phyloP scores from a whole-genome alignment of 1,140 invertebrate species.

The Teleogryllus occipitalis region DNA sequence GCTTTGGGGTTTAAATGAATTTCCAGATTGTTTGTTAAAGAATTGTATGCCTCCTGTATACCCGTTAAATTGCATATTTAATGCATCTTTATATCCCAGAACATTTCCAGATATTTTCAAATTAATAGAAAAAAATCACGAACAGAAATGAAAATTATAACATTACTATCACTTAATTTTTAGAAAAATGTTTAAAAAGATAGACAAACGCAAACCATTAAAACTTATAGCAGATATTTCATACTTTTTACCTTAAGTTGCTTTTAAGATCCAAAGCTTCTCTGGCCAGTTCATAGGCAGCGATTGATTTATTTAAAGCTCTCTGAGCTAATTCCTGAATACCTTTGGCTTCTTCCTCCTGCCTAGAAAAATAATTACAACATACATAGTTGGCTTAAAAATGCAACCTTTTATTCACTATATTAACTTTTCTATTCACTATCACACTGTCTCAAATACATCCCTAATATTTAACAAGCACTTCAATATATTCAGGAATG shows the following conservation, averaged over 20 bases:
- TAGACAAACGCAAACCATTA: background rate
- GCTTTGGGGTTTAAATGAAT: too few relatives aligned
- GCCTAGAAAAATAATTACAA: conserved; percentile 37
- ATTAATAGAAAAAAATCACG: too few relatives aligned
- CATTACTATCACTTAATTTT: conserved; percentile 10
- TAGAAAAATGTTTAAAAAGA: conserved; percentile 12
- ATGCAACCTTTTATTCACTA: too few relatives aligned
- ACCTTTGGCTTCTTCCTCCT: conserved; percentile 63
- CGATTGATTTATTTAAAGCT: conserved; percentile 71
- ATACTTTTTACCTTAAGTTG: conserved; percentile 52
- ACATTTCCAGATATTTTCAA: too few relatives aligned
- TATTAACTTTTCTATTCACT: too few relatives aligned
- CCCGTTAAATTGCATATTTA: too few relatives aligned
- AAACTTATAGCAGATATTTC: background rate
- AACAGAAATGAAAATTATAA: too few relatives aligned
- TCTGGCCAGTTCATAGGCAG: conserved; percentile 71
- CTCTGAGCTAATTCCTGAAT: conserved; percentile 68
- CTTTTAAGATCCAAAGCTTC: conserved; percentile 70
- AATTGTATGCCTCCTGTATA: too few relatives aligned
- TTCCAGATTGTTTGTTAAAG: too few relatives aligned
- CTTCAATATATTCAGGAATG: background rate
- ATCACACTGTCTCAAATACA: too few relatives aligned
- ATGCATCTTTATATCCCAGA: too few relatives aligned
- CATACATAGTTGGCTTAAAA: background rate
- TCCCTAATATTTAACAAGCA: too few relatives aligned